Evolutionary conservation across 2,113 vertebrate genomes (phyloP).

Genomic region (Apus apus): DNA sequence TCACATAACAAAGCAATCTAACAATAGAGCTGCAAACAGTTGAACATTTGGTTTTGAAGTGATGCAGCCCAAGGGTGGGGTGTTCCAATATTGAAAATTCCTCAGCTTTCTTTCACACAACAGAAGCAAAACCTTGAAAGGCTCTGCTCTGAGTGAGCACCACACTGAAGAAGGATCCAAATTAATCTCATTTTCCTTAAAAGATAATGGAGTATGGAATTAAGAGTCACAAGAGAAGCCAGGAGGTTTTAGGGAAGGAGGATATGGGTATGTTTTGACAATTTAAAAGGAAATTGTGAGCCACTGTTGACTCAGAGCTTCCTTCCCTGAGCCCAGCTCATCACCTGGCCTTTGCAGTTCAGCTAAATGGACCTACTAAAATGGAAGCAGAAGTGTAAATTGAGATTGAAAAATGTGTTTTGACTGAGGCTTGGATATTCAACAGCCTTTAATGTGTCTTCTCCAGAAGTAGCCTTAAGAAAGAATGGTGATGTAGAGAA

Average conservation of each 20-base stretch:
- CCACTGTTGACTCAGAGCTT: neutral
- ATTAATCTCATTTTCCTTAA: neutral
- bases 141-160: neutral
- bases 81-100: conserved; percentile 31
- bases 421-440: neutral
- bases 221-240: neutral
- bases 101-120: neutral
- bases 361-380: neutral
- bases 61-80: neutral
- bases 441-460: neutral
- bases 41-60: conserved; percentile 44
- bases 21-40: conserved; percentile 22
- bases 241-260: neutral
- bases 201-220: neutral
- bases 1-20: conserved; percentile 40
- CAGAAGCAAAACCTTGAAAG: conserved; percentile 10
- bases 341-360: neutral
- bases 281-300: neutral
- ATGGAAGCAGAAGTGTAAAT: neutral
- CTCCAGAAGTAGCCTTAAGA: neutral
- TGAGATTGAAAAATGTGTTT: neutral
- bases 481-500: neutral
- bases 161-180: neutral
- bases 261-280: neutral
- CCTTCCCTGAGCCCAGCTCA: neutral